Percentiles rank a stretch among this genome's conserved stretches.
Conservation (phyloP, 2,888 invertebrate genomes). For the Silvanus unidentatus region DNA sequence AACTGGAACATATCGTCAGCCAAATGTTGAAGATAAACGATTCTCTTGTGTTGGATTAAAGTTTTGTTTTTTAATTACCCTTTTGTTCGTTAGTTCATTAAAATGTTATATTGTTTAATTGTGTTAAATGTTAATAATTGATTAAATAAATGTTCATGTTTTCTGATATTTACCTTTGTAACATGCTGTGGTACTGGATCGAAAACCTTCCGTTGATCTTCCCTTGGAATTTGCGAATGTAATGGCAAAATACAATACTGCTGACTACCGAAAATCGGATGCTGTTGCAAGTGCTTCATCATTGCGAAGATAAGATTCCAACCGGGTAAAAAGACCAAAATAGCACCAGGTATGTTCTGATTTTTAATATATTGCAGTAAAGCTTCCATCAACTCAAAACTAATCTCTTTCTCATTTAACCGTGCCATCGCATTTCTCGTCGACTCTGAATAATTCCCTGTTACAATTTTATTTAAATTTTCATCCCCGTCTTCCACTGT, state of each 20-base stretch:
- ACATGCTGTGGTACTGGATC: conserved; percentile 76
- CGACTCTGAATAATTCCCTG: conserved; percentile 50
- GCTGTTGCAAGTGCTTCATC: conserved; percentile 75
- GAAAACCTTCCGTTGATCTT: conserved; percentile 92
- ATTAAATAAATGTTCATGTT: too few relatives aligned
- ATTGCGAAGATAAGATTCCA: conserved; percentile 95
- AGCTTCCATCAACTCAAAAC: conserved; percentile 87
- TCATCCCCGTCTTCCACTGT: conserved; percentile 56
- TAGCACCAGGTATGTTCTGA: conserved; percentile 68
- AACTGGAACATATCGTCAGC: too few relatives aligned
- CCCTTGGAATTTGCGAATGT: conserved; percentile 95
- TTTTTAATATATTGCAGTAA: conserved; percentile 60
- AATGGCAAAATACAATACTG: conserved; percentile 80
- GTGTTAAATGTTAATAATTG: too few relatives aligned
- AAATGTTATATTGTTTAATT: too few relatives aligned
- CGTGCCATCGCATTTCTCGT: conserved; percentile 67
- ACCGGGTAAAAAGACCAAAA: conserved; percentile 90
- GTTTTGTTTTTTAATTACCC: too few relatives aligned
- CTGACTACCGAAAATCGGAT: conserved; percentile 53
- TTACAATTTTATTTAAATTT: conserved; percentile 65
- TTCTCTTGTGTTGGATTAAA: too few relatives aligned
- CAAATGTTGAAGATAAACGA: too few relatives aligned
- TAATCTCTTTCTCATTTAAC: conserved; percentile 85
- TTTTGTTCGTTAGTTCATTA: too few relatives aligned
- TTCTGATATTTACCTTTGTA: conserved; percentile 72